phyloP scores from a whole-genome alignment of 2,797 vertebrate genomes.

The Neosalanx taihuensis region DNA sequence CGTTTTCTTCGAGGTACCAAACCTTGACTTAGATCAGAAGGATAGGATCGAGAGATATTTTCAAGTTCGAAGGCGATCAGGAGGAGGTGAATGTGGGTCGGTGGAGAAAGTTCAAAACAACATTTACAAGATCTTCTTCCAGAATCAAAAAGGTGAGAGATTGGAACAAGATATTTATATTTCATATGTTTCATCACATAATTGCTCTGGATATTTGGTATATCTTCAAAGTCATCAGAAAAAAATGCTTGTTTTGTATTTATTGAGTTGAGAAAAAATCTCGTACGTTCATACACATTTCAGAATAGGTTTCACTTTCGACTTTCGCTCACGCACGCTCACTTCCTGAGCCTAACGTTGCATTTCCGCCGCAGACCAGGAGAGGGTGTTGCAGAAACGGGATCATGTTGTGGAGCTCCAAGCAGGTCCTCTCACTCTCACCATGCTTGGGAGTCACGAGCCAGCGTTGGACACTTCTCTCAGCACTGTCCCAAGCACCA shows the following conservation, averaged over 20 bases:
- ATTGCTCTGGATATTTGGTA: too few relatives aligned
- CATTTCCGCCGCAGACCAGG: slow-evolving; percentile 20
- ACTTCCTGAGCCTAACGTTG: not conserved
- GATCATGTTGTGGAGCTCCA: slow-evolving; percentile 16
- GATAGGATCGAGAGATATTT: slow-evolving; percentile 49
- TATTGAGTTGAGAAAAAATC: too few relatives aligned
- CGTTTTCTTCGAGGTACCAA: slow-evolving; percentile 44
- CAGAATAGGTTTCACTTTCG: not conserved
- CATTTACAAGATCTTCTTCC: slow-evolving; percentile 49
- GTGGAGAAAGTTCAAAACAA: not conserved
- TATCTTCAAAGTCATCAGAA: too few relatives aligned
- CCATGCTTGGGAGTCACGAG: slow-evolving; percentile 8
- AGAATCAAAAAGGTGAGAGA: slow-evolving; percentile 43
- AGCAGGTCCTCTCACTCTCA: not conserved
- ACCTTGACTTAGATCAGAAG: slow-evolving; percentile 22
- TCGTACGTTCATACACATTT: too few relatives aligned
- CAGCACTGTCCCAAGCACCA: too few relatives aligned
- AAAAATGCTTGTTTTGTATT: too few relatives aligned
- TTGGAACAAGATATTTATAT: not conserved
- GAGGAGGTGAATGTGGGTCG: slow-evolving; percentile 55
- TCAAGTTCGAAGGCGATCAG: slow-evolving; percentile 42
- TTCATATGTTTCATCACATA: too few relatives aligned
- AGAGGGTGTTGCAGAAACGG: slow-evolving; percentile 25
- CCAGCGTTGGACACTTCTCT: too few relatives aligned
- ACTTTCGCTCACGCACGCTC: not conserved